Conservation (phyloP, 2,113 vertebrate genomes). For the Genyomyrus donnyi region DNA sequence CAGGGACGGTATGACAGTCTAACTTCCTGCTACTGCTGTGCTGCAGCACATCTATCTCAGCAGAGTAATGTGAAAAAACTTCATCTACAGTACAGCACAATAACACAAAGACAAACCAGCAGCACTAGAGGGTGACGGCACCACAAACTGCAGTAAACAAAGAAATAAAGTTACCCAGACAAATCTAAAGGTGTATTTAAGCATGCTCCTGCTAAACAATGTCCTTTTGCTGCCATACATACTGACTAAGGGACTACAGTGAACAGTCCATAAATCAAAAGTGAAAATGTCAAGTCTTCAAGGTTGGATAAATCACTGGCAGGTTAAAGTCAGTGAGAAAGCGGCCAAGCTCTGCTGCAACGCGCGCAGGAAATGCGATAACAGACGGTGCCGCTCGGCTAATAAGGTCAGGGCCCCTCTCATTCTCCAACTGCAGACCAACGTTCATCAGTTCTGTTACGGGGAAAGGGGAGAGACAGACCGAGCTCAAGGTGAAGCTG, state of each 20-base stretch:
- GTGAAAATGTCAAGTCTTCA: slow-evolving; percentile 4
- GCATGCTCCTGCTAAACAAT: not conserved
- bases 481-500: not conserved
- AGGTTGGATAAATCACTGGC: not conserved
- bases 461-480: not conserved
- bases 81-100: not conserved
- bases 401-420: slow-evolving; percentile 4
- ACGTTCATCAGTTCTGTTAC: not conserved
- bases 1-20: not conserved
- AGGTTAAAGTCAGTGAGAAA: not conserved
- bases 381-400: not conserved
- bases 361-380: not conserved
- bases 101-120: not conserved
- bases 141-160: not conserved
- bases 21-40: not conserved
- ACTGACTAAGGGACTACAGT: not conserved
- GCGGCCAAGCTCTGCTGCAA: not conserved
- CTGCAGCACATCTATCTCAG: not conserved
- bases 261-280: not conserved
- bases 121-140: not conserved
- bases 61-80: not conserved
- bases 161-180: not conserved
- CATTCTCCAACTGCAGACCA: not conserved
- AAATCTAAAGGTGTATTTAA: not conserved
- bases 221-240: not conserved